A percentile compares a stretch with the other conserved stretches of the same genome.
These are phyloP conservation scores for Telenomus remus DNA, from an alignment of 1,140 invertebrate genomes.

Conservation along the genomic window DNA sequence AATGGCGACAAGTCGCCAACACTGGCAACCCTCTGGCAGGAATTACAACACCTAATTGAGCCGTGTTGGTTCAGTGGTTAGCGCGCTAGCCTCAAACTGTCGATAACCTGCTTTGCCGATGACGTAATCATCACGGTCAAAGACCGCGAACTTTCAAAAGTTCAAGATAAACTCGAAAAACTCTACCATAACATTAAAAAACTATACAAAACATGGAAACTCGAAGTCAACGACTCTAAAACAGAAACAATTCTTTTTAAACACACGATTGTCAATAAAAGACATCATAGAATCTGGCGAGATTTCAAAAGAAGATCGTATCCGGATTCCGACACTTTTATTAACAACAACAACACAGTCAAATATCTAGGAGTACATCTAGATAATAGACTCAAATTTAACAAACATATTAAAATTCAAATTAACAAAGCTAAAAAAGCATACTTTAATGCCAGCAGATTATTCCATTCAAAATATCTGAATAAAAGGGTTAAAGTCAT, in stretches of 20 bases:
- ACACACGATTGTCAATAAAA: conserved; percentile 7
- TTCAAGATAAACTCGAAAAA: not conserved
- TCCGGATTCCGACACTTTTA: not conserved
- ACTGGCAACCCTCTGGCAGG: too few species aligned
- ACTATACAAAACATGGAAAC: conserved; percentile 16
- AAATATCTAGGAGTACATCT: conserved; percentile 42
- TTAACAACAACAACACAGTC: conserved; percentile 21
- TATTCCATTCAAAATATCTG: conserved; percentile 38
- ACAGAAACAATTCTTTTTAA: conserved; percentile 26
- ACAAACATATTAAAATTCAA: conserved; percentile 16
- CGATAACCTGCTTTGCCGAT: conserved; percentile 1
- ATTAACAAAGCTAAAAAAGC: conserved; percentile 38
- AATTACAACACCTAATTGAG: too few species aligned
- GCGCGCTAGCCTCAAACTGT: conserved; percentile 5
- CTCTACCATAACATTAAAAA: conserved; percentile 10
- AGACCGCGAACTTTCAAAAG: too few species aligned
- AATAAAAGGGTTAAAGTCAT: conserved; percentile 31
- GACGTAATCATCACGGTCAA: too few species aligned
- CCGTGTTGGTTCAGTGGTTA: too few species aligned
- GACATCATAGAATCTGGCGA: conserved; percentile 1
- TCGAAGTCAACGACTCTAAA: conserved; percentile 12
- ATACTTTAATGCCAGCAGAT: not conserved
- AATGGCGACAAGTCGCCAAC: too few species aligned
- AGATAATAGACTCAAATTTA: conserved; percentile 31
- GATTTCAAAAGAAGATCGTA: conserved; percentile 5